Evolutionary conservation across 1,140 invertebrate species (phyloP).

Genomic region (Babylonia areolata): DNA sequence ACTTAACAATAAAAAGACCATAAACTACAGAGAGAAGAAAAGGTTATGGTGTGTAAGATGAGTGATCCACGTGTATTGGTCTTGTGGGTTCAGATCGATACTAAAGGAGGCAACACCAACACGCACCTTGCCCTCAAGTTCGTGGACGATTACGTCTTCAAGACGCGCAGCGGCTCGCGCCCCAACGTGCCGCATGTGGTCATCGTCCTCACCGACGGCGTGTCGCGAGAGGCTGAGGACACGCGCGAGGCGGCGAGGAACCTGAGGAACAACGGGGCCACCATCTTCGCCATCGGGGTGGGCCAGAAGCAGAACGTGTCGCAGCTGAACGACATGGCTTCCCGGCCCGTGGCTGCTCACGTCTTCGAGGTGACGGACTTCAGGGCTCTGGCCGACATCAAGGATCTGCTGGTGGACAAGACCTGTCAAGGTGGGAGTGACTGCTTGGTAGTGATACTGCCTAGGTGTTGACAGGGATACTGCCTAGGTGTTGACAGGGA

Average conservation of each 20-base stretch:
- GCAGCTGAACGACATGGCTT: constrained; percentile 61
- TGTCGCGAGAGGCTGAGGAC: constrained; percentile 50
- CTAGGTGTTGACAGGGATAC: too few relatives aligned
- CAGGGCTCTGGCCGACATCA: constrained; percentile 50
- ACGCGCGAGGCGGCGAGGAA: constrained; percentile 54
- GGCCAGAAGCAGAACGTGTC: constrained; percentile 46
- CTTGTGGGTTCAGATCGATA: background rate
- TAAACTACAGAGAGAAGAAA: too few relatives aligned
- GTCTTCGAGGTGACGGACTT: constrained; percentile 56
- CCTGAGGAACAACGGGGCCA: constrained; percentile 47
- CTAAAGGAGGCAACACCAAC: background rate
- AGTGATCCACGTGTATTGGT: too few relatives aligned
- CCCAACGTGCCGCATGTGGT: constrained; percentile 54
- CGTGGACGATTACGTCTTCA: background rate
- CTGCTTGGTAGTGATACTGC: too few relatives aligned
- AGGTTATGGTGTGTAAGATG: too few relatives aligned
- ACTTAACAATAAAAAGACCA: too few relatives aligned
- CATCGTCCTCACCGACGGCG: constrained; percentile 66
- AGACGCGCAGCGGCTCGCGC: background rate
- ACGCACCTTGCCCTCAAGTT: background rate
- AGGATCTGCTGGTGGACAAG: constrained; percentile 41
- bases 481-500: too few relatives aligned
- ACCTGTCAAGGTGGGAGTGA: constrained; percentile 13
- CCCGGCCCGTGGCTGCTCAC: constrained; percentile 50
- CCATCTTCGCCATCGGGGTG: constrained; percentile 69